phyloP scores from a whole-genome alignment of 2,888 invertebrate species.

The Volucella bombylans region DNA sequence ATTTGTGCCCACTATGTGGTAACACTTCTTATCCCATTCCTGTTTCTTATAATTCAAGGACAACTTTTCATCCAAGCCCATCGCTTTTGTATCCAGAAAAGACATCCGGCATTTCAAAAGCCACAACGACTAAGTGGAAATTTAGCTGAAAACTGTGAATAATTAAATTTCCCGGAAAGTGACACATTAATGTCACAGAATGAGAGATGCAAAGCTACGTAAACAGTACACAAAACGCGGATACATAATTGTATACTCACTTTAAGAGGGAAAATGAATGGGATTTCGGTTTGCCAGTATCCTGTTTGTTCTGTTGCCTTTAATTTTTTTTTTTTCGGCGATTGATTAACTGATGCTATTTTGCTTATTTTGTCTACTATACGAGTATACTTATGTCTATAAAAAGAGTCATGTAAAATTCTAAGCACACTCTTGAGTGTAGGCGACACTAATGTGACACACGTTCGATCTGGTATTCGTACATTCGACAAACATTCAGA shows the following conservation, averaged over 20 bases:
- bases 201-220: not conserved
- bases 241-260: slow-evolving; percentile 2
- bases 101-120: slow-evolving; percentile 41
- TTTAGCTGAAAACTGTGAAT: slow-evolving; percentile 52
- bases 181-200: slow-evolving; percentile 50
- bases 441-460: slow-evolving; percentile 25
- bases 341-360: slow-evolving; percentile 1
- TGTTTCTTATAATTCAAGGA: not conserved
- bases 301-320: not conserved
- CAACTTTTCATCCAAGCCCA: slow-evolving; percentile 28
- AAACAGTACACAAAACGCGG: not conserved
- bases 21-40: not conserved
- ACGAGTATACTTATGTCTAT: no score
- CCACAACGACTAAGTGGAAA: slow-evolving; percentile 35
- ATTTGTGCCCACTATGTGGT: slow-evolving; percentile 12
- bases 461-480: slow-evolving; percentile 31
- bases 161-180: slow-evolving; percentile 53
- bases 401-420: slow-evolving; percentile 7
- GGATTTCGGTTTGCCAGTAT: not conserved
- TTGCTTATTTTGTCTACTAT: no score
- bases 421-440: slow-evolving; percentile 23
- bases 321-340: not conserved
- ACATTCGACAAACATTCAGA: slow-evolving; percentile 22
- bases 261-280: slow-evolving; percentile 13
- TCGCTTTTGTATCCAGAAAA: not conserved